phyloP scores from a whole-genome alignment of 2,888 invertebrate species.

The Ectobius pallidus region DNA sequence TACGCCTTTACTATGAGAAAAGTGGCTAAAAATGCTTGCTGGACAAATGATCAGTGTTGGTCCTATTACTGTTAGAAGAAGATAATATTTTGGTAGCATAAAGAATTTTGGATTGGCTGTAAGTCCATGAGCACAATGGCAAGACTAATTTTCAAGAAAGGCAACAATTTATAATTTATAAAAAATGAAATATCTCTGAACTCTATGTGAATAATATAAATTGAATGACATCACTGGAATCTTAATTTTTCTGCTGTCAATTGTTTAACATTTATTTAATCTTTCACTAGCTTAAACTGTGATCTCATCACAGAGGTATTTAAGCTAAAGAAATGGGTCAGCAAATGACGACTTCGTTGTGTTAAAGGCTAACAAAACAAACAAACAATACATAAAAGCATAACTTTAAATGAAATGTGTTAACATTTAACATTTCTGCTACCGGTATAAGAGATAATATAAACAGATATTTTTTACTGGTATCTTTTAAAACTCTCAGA shows the following conservation, averaged over 20 bases:
- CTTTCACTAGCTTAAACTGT: neutral
- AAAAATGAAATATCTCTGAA: no score
- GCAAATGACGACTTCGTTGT: neutral
- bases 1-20: no score
- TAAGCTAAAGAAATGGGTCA: neutral
- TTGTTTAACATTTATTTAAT: neutral
- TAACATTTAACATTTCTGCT: neutral
- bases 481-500: neutral
- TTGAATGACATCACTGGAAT: no score
- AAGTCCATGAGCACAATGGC: no score
- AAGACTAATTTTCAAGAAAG: no score
- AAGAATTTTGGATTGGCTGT: no score
- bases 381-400: neutral
- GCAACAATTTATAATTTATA: no score
- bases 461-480: neutral
- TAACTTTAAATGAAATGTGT: neutral
- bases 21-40: no score
- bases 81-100: no score
- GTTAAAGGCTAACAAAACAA: neutral
- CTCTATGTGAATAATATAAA: no score
- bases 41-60: no score
- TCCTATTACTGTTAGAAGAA: no score
- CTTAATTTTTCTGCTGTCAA: neutral
- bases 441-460: neutral
- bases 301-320: neutral